Evolutionary conservation across 2,888 invertebrate species (phyloP), one percentile per base, ranked within the genome.

Genomic region (Lithophane leautieri): DNA sequence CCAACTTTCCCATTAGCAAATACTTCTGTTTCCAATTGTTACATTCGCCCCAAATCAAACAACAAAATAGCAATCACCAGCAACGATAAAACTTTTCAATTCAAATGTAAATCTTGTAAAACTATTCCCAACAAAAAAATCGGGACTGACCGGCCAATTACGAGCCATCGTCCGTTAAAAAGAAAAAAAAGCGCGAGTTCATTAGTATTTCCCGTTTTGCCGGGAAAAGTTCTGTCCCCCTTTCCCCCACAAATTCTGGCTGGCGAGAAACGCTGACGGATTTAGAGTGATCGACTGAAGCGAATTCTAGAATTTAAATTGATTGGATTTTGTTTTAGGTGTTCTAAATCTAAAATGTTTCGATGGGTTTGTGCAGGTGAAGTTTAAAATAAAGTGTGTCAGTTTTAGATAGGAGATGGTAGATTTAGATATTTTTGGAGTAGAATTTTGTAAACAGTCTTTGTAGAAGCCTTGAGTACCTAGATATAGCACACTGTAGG

Each of bases 141-240:
- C 25, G 54, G n/a, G 56, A 61, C 44, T 78, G 65, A 74, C 74
- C 68, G 63, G 76, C 72, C 82, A 88, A 84, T 87, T 81, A 88
- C 78, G 58, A 62, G 71, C 54, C 52, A 28, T 67, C 65, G 62
- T 4, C 28, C 22, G 56, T 50, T 66, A 63, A 76, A 78, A 78
- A 65, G 19, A 22, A 14, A 71, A 66, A 86, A 79, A 83, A 54
- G 40, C 11, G 63, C 63, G 12, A 78, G 82, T 85, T 86, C 85
- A 88, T 88, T 81, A 85, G 83, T 83, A 81, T 78, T 84, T 77
- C 56, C 79, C 70, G 67, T 78, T 79, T 78, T 61, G 52, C 34
- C 40, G 66, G 75, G 62, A 74, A 71, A 86, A 85, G 76, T 86
- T 87, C 40, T 25, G n/a, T 34, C 40, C 54, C 58, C 56, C 58